A percentile compares a stretch with the other conserved stretches of the same genome.
These are phyloP conservation scores for Grammomys surdaster DNA, from an alignment of 2,113 vertebrate species.

Conservation along the genomic window DNA sequence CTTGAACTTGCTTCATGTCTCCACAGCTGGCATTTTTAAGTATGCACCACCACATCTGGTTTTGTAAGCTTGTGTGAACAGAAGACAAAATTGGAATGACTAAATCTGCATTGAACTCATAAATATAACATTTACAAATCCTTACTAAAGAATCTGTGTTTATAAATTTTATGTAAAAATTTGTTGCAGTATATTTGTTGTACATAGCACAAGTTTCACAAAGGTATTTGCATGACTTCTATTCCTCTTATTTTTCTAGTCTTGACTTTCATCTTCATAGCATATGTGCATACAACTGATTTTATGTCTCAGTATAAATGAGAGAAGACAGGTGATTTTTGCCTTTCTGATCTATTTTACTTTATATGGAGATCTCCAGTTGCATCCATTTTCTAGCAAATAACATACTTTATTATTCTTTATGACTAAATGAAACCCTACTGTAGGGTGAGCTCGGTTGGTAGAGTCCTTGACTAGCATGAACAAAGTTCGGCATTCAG, in stretches of 20 bases:
- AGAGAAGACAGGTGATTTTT: not conserved
- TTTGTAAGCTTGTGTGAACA: slow-evolving; percentile 39
- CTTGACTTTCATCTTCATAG: not conserved
- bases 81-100: slow-evolving; percentile 38
- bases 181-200: not conserved
- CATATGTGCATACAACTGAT: not conserved
- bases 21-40: not conserved
- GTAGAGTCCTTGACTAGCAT: not conserved
- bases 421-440: not conserved
- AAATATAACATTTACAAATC: slow-evolving; percentile 20
- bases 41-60: not conserved
- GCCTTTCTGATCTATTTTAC: not conserved
- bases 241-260: not conserved
- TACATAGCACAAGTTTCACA: not conserved
- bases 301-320: not conserved
- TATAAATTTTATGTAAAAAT: not conserved
- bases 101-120: slow-evolving; percentile 46
- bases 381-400: not conserved
- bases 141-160: not conserved
- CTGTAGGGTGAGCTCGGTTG: not conserved
- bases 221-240: not conserved
- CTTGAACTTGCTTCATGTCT: not conserved
- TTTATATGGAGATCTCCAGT: not conserved
- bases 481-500: not conserved
- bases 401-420: not conserved